A percentile compares a stretch with the other conserved stretches of the same genome.
These are phyloP conservation scores for Drosophila limbata DNA, from an alignment of 2,888 invertebrate species.

Conservation along the genomic window DNA sequence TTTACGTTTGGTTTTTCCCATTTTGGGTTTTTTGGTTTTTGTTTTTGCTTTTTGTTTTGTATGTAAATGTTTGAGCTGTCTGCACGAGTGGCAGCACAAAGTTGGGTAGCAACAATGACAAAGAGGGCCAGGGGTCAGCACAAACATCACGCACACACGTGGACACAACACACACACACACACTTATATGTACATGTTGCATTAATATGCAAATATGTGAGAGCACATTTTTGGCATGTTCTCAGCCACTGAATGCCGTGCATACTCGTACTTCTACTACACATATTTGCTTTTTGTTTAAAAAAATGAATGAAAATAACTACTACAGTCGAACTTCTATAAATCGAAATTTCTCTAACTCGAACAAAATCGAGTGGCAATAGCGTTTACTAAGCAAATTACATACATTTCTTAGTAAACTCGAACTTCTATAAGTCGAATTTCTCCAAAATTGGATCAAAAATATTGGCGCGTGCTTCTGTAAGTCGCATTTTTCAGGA, in stretches of 20 bases:
- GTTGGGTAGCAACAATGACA: conserved; percentile 48
- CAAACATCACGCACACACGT: conserved; percentile 47
- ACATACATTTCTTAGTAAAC: no score
- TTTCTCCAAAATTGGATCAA: no score
- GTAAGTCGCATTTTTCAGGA: no score
- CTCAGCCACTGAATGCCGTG: conserved; percentile 6
- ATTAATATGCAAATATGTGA: conserved; percentile 77
- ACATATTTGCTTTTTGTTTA: conserved; percentile 5
- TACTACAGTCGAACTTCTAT: no score
- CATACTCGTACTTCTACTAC: conserved; percentile 5
- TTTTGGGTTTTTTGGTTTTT: conserved; percentile 26
- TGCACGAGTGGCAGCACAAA: conserved; percentile 68
- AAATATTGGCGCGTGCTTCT: no score
- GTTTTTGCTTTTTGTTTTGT: conserved; percentile 43
- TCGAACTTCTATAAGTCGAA: no score
- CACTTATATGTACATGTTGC: conserved; percentile 42
- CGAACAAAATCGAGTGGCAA: no score
- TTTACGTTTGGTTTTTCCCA: conserved; percentile 8
- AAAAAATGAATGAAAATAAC: conserved; percentile 5
- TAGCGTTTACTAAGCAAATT: no score
- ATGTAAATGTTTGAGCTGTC: conserved; percentile 76
- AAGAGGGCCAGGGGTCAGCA: conserved; percentile 62
- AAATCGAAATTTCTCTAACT: no score
- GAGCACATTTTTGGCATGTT: conserved; percentile 55
- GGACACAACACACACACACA: conserved; percentile 17